Conservation (phyloP, 2,888 invertebrate genomes). For the Lochmaea capreae region DNA sequence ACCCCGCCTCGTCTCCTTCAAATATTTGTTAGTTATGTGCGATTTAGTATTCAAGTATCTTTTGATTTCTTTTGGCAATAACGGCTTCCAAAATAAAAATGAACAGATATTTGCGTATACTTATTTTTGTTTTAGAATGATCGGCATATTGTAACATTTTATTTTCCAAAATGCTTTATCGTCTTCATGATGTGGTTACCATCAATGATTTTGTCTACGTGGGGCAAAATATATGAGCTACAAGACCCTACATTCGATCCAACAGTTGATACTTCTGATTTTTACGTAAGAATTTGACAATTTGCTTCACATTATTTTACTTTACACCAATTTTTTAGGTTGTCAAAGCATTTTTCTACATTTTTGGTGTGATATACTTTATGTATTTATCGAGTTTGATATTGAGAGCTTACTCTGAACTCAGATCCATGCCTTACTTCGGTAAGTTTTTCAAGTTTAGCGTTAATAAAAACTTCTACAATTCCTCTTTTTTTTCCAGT, state of each 20-base stretch:
- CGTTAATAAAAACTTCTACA: neutral
- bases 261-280: slow-evolving; percentile 83
- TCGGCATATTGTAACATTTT: slow-evolving; percentile 85
- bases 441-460: slow-evolving; percentile 72
- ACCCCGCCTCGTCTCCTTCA: too few species aligned
- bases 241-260: slow-evolving; percentile 95
- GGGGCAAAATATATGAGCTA: slow-evolving; percentile 90
- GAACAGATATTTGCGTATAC: too few species aligned
- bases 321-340: slow-evolving; percentile 71
- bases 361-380: slow-evolving; percentile 85
- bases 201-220: slow-evolving; percentile 85
- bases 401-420: slow-evolving; percentile 91
- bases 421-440: slow-evolving; percentile 97
- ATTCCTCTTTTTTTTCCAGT: slow-evolving; percentile 71
- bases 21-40: too few species aligned
- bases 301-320: too few species aligned
- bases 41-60: too few species aligned
- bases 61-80: too few species aligned
- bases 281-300: slow-evolving; percentile 73
- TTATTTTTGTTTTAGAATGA: slow-evolving; percentile 77
- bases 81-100: too few species aligned
- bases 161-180: slow-evolving; percentile 88
- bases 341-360: slow-evolving; percentile 91
- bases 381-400: slow-evolving; percentile 86
- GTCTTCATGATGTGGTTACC: slow-evolving; percentile 90